Conservation (phyloP, 1,140 invertebrate genomes). For the Neuroterus valhalla region DNA sequence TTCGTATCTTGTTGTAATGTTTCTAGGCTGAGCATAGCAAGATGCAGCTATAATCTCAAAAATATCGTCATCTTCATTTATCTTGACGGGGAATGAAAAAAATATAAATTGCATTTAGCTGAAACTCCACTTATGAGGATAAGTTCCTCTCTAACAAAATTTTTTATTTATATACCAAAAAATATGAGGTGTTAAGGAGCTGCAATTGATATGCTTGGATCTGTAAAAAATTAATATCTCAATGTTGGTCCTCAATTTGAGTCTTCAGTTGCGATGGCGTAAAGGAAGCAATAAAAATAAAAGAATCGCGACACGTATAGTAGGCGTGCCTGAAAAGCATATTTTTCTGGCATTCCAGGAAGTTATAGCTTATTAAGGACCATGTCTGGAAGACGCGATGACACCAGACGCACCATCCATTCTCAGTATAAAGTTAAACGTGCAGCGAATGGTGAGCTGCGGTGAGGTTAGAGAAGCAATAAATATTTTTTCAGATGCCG, state of each 20-base stretch:
- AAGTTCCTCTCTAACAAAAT: no score
- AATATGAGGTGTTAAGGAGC: no score
- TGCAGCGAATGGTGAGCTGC: conserved; percentile 5
- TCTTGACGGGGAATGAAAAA: no score
- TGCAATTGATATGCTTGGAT: no score
- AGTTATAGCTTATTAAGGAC: conserved; percentile 27
- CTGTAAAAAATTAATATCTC: background rate
- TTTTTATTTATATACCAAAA: no score
- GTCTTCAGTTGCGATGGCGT: background rate
- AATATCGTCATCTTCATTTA: no score
- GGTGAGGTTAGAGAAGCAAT: background rate
- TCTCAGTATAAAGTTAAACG: conserved; percentile 27
- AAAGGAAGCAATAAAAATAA: background rate
- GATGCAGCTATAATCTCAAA: no score
- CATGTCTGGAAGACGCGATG: conserved; percentile 14
- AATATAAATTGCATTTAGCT: no score
- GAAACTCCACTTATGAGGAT: no score
- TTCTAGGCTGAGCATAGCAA: no score
- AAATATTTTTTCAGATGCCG: conserved; percentile 12
- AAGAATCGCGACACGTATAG: conserved; percentile 21
- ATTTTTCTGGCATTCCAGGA: conserved; percentile 18
- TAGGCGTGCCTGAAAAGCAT: conserved; percentile 26
- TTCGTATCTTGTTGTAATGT: no score
- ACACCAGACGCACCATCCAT: conserved; percentile 14
- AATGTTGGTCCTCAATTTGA: background rate